A percentile compares a stretch with the other conserved stretches of the same genome.
phyloP scores from a whole-genome alignment of 2,888 invertebrate genomes.

The Drosophila monieri region DNA sequence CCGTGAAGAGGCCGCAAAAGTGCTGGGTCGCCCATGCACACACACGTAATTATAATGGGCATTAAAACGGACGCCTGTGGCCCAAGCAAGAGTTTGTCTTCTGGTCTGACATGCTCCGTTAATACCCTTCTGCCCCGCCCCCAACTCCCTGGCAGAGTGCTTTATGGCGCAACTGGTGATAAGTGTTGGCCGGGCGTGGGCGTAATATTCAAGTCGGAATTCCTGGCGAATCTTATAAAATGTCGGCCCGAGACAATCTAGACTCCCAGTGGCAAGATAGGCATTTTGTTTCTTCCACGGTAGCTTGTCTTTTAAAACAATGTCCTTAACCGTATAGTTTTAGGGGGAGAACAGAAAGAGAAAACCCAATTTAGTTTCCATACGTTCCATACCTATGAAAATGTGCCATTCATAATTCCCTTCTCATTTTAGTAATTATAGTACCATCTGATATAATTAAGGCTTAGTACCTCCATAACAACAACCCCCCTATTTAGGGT shows the following conservation, averaged over 20 bases:
- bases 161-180: slow-evolving; percentile 60
- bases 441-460: slow-evolving; percentile 23
- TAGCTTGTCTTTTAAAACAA: slow-evolving; percentile 25
- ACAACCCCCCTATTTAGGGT: slow-evolving; percentile 23
- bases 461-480: slow-evolving; percentile 19
- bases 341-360: no score
- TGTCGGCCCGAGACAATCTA: slow-evolving; percentile 21
- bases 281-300: slow-evolving; percentile 15
- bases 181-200: slow-evolving; percentile 18
- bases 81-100: slow-evolving; percentile 35
- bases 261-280: slow-evolving; percentile 23
- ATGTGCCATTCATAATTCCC: not conserved
- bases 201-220: slow-evolving; percentile 26
- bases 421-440: slow-evolving; percentile 1
- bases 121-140: not conserved
- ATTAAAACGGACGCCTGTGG: slow-evolving; percentile 67
- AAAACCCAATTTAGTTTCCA: not conserved
- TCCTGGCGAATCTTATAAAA: slow-evolving; percentile 8
- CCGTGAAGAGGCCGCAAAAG: slow-evolving; percentile 65
- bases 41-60: slow-evolving; percentile 64
- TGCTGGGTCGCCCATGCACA: slow-evolving; percentile 42
- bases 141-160: slow-evolving; percentile 23
- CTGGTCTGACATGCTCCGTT: slow-evolving; percentile 15
- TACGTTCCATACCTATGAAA: not conserved
- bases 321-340: not conserved